These are phyloP conservation scores for Machaerirhynchus nigripectus DNA, from an alignment of 2,113 vertebrate genomes.

Conservation along the genomic window DNA sequence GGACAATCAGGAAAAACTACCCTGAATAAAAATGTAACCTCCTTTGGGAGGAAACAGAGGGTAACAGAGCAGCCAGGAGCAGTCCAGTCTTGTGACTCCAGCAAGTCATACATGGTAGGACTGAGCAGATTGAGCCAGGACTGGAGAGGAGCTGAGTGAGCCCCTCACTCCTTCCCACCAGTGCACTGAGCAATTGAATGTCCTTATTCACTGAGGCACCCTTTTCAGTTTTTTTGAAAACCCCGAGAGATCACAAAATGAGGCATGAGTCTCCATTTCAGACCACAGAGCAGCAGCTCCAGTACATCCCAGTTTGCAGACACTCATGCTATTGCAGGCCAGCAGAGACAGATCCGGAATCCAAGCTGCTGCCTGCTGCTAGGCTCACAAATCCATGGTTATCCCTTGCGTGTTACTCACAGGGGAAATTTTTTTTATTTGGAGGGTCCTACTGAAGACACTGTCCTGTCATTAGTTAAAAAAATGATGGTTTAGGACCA, in stretches of 20 bases:
- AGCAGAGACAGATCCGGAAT: not conserved
- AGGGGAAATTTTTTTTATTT: not conserved
- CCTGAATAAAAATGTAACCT: not conserved
- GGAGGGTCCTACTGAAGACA: not conserved
- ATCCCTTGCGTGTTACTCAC: fast-evolving
- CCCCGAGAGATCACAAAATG: not conserved
- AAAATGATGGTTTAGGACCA: not conserved
- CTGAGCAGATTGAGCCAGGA: not conserved
- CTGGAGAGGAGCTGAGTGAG: not conserved
- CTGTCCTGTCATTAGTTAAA: not conserved
- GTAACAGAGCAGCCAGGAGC: not conserved
- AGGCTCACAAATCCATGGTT: not conserved
- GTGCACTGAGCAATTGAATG: fast-evolving
- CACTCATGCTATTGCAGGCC: not conserved
- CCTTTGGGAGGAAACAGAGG: not conserved
- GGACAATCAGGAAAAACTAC: not conserved
- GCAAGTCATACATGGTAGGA: not conserved
- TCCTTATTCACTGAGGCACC: not conserved
- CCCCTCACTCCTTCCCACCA: not conserved
- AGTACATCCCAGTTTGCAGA: not conserved
- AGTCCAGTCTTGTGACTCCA: not conserved
- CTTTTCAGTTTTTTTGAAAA: not conserved
- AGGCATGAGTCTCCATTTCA: not conserved
- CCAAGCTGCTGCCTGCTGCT: not conserved
- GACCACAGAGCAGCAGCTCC: not conserved